Conservation (phyloP, 1,140 invertebrate species). For the Cephus cinctus region DNA sequence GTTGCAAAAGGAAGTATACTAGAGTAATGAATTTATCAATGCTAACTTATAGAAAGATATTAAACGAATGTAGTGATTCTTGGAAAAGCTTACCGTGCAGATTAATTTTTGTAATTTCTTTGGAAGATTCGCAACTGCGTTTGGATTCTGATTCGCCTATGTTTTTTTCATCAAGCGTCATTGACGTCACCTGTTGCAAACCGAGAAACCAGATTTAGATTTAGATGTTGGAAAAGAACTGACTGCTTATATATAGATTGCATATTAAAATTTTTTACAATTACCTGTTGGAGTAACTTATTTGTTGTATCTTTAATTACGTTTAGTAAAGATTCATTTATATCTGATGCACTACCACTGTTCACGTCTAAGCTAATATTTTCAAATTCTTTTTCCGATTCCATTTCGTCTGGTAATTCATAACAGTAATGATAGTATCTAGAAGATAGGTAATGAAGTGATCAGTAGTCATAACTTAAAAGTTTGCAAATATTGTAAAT, state of each 20-base stretch:
- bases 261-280: constrained; percentile 3
- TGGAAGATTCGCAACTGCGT: background rate
- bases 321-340: constrained; percentile 25
- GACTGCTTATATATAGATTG: background rate
- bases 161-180: constrained; percentile 51
- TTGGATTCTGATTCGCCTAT: constrained; percentile 21
- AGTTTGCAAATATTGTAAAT: constrained; percentile 4
- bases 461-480: constrained; percentile 1
- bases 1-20: background rate
- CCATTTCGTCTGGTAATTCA: constrained; percentile 50
- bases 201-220: background rate
- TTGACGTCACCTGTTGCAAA: constrained; percentile 44
- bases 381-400: constrained; percentile 19
- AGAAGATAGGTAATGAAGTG: constrained; percentile 19
- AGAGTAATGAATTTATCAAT: background rate
- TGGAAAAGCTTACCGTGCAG: background rate
- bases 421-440: constrained; percentile 61
- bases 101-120: background rate
- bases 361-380: constrained; percentile 31
- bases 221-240: background rate
- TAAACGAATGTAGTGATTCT: constrained; percentile 13
- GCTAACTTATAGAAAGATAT: background rate
- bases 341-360: constrained; percentile 30
- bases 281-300: constrained; percentile 43
- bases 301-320: constrained; percentile 40